A percentile compares a stretch with the other conserved stretches of the same genome.
Evolutionary conservation across 2,797 vertebrate genomes (phyloP).

Genomic region (Syngnathus rostellatus): DNA sequence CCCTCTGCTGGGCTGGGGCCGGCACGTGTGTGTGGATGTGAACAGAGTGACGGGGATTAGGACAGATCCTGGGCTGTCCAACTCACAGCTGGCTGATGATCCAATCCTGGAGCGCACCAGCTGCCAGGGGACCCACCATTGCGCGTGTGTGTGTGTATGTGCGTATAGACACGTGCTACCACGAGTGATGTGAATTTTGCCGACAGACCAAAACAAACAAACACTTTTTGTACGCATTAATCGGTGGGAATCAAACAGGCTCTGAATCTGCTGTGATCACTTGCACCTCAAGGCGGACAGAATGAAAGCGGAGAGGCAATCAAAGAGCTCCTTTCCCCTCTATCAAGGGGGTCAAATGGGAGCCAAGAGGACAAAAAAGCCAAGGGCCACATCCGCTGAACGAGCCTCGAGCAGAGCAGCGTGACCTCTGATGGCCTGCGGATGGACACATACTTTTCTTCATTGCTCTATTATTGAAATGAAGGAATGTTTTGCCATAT

Average conservation of each 20-base stretch:
- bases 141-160: slow-evolving; percentile 34
- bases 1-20: slow-evolving; percentile 68
- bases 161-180: slow-evolving; percentile 38
- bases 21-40: slow-evolving; percentile 46
- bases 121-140: slow-evolving; percentile 64
- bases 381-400: too few relatives aligned
- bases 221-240: slow-evolving; percentile 18
- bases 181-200: slow-evolving; percentile 48
- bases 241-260: slow-evolving; percentile 50
- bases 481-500: background rate
- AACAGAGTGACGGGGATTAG: slow-evolving; percentile 77
- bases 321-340: slow-evolving; percentile 52
- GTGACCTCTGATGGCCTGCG: slow-evolving; percentile 38
- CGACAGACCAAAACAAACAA: slow-evolving; percentile 27
- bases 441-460: slow-evolving; percentile 22
- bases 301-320: slow-evolving; percentile 52
- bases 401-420: slow-evolving; percentile 25
- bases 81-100: slow-evolving; percentile 82
- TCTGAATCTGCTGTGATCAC: slow-evolving; percentile 57
- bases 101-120: slow-evolving; percentile 73
- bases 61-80: slow-evolving; percentile 75
- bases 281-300: slow-evolving; percentile 40
- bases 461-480: too few relatives aligned
- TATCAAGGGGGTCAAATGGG: slow-evolving; percentile 41
- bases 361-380: slow-evolving; percentile 25